These are phyloP conservation scores for Dendrocopos noguchii DNA, from an alignment of 2,113 vertebrate genomes.

Conservation along the genomic window DNA sequence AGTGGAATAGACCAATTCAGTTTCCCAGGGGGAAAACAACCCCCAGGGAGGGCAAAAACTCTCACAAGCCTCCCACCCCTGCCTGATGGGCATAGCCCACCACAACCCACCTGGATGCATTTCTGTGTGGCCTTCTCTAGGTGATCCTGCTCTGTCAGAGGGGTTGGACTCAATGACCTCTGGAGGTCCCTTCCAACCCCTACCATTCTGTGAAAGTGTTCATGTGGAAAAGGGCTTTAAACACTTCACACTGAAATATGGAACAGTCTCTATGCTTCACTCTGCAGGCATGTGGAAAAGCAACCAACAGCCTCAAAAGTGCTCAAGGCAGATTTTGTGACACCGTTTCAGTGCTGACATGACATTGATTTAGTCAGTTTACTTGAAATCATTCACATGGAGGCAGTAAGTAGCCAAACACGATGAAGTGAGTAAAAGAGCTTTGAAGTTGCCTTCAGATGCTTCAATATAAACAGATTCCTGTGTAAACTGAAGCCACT, in stretches of 20 bases:
- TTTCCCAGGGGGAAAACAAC: no score
- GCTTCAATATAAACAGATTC: neutral
- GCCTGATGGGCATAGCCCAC: no score
- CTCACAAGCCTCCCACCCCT: no score
- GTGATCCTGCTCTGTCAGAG: no score
- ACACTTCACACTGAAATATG: rapidly evolving
- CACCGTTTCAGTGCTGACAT: neutral
- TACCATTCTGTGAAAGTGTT: neutral
- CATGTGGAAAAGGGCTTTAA: neutral
- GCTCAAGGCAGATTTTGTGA: neutral
- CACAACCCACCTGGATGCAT: no score
- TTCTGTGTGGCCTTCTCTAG: no score
- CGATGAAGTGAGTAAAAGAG: neutral
- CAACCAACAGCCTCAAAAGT: neutral
- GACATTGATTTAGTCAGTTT: neutral
- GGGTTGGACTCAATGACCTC: no score
- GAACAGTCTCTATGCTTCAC: neutral
- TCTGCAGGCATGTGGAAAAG: neutral
- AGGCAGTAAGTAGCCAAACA: neutral
- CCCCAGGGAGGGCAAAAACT: no score
- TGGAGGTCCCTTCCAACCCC: no score
- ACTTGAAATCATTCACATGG: neutral
- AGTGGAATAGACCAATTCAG: no score
- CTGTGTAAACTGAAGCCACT: neutral
- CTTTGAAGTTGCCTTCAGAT: neutral